Evolutionary conservation across 1,140 invertebrate genomes (phyloP).

Genomic region (roundworm (Caenorhabditis elegans)): WBcel235 BX284602.5:15145001-15145500

Average conservation of each 20-base stretch:
- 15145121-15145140: constrained; percentile 45
- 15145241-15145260: constrained; percentile 38
- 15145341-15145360: no score
- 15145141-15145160: constrained; percentile 43
- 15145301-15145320: neutral
- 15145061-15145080: constrained; percentile 40
- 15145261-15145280: neutral
- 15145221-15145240: constrained; percentile 41
- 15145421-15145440: no score
- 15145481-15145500: no score
- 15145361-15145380: no score
- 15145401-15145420: no score
- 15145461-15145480: no score
- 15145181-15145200: constrained; percentile 47
- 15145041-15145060: constrained; percentile 47
- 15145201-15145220: constrained; percentile 46
- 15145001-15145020: constrained; percentile 45
- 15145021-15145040: constrained; percentile 47
- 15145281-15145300: neutral
- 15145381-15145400: no score
- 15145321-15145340: no score
- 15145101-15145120: constrained; percentile 46
- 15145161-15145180: constrained; percentile 47
- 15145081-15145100: constrained; percentile 32
- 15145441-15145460: no score